Conservation (phyloP, 2,113 vertebrate genomes). For the Dermatemys mawii region DNA sequence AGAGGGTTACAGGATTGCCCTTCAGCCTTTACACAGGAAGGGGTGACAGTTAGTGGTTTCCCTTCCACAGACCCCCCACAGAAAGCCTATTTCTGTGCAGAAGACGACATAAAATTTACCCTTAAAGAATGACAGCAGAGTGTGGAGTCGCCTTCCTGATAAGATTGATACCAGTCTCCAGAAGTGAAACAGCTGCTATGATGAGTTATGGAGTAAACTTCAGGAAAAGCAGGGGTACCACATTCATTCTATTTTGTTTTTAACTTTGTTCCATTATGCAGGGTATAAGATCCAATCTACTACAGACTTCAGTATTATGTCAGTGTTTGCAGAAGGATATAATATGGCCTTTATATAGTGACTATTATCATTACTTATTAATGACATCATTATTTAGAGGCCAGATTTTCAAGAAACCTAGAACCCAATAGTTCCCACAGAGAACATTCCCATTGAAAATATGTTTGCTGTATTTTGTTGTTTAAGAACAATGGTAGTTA, state of each 20-base stretch:
- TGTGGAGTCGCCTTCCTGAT: neutral
- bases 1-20: neutral
- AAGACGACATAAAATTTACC: neutral
- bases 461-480: neutral
- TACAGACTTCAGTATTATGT: too few relatives aligned
- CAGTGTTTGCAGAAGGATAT: too few relatives aligned
- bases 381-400: too few relatives aligned
- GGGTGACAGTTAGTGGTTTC: neutral
- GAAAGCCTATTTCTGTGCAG: neutral
- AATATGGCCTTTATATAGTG: too few relatives aligned
- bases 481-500: neutral
- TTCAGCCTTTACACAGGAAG: neutral
- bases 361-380: too few relatives aligned
- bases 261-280: too few relatives aligned
- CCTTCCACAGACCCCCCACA: neutral
- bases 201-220: neutral
- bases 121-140: neutral
- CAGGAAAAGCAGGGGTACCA: neutral
- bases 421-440: neutral
- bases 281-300: too few relatives aligned
- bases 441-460: neutral
- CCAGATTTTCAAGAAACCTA: neutral
- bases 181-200: neutral
- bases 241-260: too few relatives aligned
- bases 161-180: neutral